These are phyloP conservation scores for Malaclemys terrapin DNA, from an alignment of 2,113 vertebrate species.

Conservation along the genomic window DNA sequence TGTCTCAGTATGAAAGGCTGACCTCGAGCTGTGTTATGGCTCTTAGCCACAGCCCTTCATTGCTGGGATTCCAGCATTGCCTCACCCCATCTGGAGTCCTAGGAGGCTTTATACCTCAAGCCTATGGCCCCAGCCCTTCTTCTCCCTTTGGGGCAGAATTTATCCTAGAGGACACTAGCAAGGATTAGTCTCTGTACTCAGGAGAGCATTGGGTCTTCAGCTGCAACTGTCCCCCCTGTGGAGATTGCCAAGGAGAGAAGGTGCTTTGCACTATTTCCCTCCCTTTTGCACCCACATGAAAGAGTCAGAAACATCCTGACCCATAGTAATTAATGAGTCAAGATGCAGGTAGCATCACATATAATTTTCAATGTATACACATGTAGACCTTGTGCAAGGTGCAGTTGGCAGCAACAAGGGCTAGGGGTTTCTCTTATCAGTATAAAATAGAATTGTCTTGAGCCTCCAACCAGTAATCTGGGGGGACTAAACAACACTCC, in stretches of 20 bases:
- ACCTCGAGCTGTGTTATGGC: conserved; percentile 5
- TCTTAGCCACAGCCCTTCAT: background rate
- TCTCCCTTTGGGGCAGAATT: background rate
- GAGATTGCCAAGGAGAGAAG: background rate
- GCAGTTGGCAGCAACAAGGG: too few relatives aligned
- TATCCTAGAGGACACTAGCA: background rate
- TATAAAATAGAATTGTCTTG: too few relatives aligned
- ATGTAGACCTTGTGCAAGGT: too few relatives aligned
- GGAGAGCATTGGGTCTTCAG: background rate
- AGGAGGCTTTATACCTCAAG: background rate
- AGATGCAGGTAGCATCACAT: background rate
- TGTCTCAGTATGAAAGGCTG: conserved; percentile 22
- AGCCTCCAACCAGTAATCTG: too few relatives aligned
- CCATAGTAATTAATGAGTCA: background rate
- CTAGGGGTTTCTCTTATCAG: too few relatives aligned
- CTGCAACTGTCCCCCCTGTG: background rate
- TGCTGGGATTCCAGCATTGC: background rate
- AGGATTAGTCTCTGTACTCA: background rate
- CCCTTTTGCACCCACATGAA: rapidly evolving
- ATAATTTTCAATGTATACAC: background rate
- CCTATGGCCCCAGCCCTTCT: background rate
- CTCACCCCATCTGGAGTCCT: background rate
- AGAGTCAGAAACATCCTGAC: background rate
- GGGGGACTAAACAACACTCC: too few relatives aligned
- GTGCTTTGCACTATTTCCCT: background rate